Evolutionary conservation across 2,797 vertebrate species (phyloP), one percentile per base, ranked within the genome.

Genomic region (Odontamblyopus rebecca): DNA sequence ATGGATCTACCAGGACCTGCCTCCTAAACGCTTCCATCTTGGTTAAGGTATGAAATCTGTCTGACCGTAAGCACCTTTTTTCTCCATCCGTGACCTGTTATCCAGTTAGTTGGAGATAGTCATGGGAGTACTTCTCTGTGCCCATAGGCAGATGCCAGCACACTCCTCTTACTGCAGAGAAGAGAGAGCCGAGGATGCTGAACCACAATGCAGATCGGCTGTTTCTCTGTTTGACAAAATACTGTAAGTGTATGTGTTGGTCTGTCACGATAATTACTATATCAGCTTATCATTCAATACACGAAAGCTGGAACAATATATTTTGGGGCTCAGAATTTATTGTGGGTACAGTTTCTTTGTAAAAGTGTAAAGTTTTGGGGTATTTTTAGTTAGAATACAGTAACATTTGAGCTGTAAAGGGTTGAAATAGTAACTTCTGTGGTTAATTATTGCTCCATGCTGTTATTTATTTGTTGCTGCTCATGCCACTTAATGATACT

Each of bases 11-110:
- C 9, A 38, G 72, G 78, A 77, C 77, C 70, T 11, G 59, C 53
- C 65, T 80, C 71, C 76, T 81, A 82, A 92, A 86, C 69, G 69
- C 68, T 69, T 85, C 89, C 48, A 69, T 94, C 92, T 91, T 32
- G 62, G 83, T 82, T 61, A 86, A 89, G 85, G 92, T 93, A 93
- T 93, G 91, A 93, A 93, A 95, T 94, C 78, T 80, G 84, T 90
- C 77, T 91, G 92, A 93, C 92, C 73, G 79, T 93, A 89, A 93
- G 87, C 86, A 86, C 85, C 86, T 83, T 86, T 82, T 77, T 75
- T 80, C 70, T 72, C 80, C 77, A 90, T 75, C 89, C 91, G 85
- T 89, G 91, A 90, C 89, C 82, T 85, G 90, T 94, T 93, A 94
- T 95, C 92, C 92, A 66, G 86, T 92, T 93, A 93, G 81, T 68